Base-by-base conservation (phyloP, 1,140 invertebrate species). In the Lysiphlebus fabarum region DNA sequence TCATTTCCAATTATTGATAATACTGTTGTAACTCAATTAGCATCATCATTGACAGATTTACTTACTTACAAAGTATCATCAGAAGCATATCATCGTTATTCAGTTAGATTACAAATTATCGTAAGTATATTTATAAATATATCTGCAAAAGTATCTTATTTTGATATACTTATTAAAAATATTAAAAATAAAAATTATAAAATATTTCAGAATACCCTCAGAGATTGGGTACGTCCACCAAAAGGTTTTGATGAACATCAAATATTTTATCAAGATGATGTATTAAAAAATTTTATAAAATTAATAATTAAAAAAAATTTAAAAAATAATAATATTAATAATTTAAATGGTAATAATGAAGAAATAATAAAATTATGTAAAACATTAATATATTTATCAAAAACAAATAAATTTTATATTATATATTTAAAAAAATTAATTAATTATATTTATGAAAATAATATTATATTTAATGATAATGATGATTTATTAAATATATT, bases 221-320 rank as follows among this genome's bases (percentile, higher is more conserved):
- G 59, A 49, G 64, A 41, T 33, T 74, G 17, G 51, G 44, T 45
- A 10, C 61, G 48, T 64, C 75, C 59, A 48, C 43, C 47, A 37
- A 66, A 58, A 42, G 63, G 44, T 43, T 43, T 64, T 6, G 7
- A 34, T 10, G 14, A 37, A 38, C 44, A 53, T 6, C 47, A 26
- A 12, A 50, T 51, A n/a, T 61, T 64, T 17, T 47, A 7, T 12
- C 51, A 61, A 26, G 26, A 45, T 38, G 56, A 61, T 56, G 56
- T 56, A 61, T 7, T 62, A 45, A 0, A 59, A 41, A 11, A 66
- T 47, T 9, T 70, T 67, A 40, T 56, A 65, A 0, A 59, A 37
- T 10, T 57, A 45, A 50, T 75, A 7, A 59, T 77, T 5, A 62
- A 67, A 12, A 73, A 73, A 50, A 65, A 72, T 65, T 45, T 76